Conservation (phyloP, 2,113 vertebrate genomes). For the Polyodon spathula region DNA sequence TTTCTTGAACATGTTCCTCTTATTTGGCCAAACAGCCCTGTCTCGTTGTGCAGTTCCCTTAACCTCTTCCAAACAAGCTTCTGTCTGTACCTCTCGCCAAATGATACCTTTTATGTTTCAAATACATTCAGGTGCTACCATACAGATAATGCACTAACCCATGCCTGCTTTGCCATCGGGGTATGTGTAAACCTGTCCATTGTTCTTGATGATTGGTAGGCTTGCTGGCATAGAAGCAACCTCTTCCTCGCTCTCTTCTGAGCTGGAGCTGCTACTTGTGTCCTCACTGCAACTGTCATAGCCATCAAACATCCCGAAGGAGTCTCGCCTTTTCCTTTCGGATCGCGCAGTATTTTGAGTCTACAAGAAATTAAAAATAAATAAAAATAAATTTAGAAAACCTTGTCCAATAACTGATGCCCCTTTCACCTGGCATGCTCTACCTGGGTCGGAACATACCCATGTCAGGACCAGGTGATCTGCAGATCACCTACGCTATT, state of each 20-base stretch:
- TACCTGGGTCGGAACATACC: too few relatives aligned
- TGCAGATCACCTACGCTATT: too few relatives aligned
- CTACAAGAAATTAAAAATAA: slow-evolving; percentile 44
- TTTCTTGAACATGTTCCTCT: too few relatives aligned
- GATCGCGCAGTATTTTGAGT: slow-evolving; percentile 74
- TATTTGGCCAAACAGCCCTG: too few relatives aligned
- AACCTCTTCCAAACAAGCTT: too few relatives aligned
- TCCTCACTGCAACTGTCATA: slow-evolving; percentile 98
- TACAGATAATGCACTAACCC: slow-evolving; percentile 63
- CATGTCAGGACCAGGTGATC: too few relatives aligned
- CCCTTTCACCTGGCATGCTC: too few relatives aligned
- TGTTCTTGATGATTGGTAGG: slow-evolving; percentile 97
- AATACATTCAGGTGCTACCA: background rate
- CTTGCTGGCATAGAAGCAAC: slow-evolving; percentile 80
- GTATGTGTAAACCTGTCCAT: slow-evolving; percentile 97
- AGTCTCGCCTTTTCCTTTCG: slow-evolving; percentile 76
- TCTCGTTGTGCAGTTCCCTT: too few relatives aligned
- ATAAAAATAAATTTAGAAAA: slow-evolving; percentile 4
- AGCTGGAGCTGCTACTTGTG: slow-evolving; percentile 95
- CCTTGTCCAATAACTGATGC: background rate
- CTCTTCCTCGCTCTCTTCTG: slow-evolving; percentile 96
- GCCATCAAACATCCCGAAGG: slow-evolving; percentile 96
- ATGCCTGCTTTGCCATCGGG: slow-evolving; percentile 97
- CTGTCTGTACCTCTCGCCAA: too few relatives aligned
- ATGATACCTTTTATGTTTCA: too few relatives aligned